Evolutionary conservation across 1,140 invertebrate genomes (phyloP), one percentile per base, ranked within the genome.

Genomic region (Pseudomyrmex pallidus): DNA sequence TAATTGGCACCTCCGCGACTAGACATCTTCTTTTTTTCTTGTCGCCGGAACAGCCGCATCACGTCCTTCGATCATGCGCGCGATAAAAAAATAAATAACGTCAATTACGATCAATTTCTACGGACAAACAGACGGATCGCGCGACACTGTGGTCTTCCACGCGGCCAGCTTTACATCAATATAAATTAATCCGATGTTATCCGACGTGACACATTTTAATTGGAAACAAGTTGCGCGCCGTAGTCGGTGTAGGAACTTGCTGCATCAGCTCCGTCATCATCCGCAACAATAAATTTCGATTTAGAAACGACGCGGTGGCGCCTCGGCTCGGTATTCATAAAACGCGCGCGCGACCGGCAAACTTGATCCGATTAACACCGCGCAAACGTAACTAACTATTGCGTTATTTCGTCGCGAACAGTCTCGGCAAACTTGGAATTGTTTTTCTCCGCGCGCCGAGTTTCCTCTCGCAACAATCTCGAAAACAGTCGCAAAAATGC

Each of bases 351-450:
- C 25, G 22, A 52, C 17, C 13, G n/a, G n/a, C 62, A 70, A 87
- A 88, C 70, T 87, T 87, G 83, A 72, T 84, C 56, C 83, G 61
- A 87, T 88, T 85, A 80, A 87, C 87, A 78, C 44, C 61, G 13
- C 57, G 15, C 5, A 57, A 35, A 35, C 63, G 59, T n/a, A 74
- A 84, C 78, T 44, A n/a, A n/a, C 13, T 25, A 25, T 3, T 63
- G 67, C 44, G 15, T 20, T n/a, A n/a, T n/a, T 59, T 35, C 44
- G 1, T 56, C 20, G n/a, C 17, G 3, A 17, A 44, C 54, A 9
- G 5, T 52, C 35, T 35, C 35, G 22, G 25, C 25, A 25, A 25
- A 25, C 25, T 25, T 35, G 35, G 35, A 35, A 35, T 35, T 35
- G 35, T 35, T 35, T 35, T 35, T 5, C 35, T 35, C 35, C 2